Evolutionary conservation across 1,140 invertebrate species (phyloP), one percentile per base, ranked within the genome.

Genomic region (Geopemphigus sp.): DNA sequence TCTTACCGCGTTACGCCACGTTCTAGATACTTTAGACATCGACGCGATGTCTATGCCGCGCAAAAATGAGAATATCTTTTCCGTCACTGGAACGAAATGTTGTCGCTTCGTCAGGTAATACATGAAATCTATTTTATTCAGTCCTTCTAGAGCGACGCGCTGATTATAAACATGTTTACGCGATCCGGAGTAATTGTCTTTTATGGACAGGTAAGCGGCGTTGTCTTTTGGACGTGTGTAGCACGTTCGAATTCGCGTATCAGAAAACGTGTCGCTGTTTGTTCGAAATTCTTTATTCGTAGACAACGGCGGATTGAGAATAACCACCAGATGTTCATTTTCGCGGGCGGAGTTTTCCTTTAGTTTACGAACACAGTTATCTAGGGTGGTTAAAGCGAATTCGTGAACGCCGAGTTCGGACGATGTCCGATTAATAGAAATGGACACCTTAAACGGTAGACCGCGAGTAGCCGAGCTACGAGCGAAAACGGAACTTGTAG

Each of bases 21-120:
- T 29, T 29, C 53, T 72, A 54, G 68, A 72, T 29, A 72, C 68
- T 47, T 29, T 29, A 72, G 68, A 72, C 24, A 72, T 72, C 29
- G 24, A 14, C 11, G 29, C 19, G 54, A 72, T 54, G 12, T 72
- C 68, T 53, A 29, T 54, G 8, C 50, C 68, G 5, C 17, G 8
- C 11, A 72, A 54, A 72, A 29, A 72, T 54, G 68, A 54, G 29
- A 50, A 72, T 54, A 72, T 54, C 29, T 72, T 54, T 12, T 72
- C 68, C 0, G 50, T 72, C 19, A 72, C 68, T 26, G 68, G 47
- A 1, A 32, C 26, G 53, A 72, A 72, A 72, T 72, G 19, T 54
- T 72, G 50, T 19, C 68, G 68, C 1, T 54, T 54, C 12, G 47
- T 14, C 54, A 72, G 24, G 26, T 53, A 72, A 54, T 72, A 72